Evolutionary conservation across 2,888 invertebrate species (phyloP).

Genomic region (Timema podura): DNA sequence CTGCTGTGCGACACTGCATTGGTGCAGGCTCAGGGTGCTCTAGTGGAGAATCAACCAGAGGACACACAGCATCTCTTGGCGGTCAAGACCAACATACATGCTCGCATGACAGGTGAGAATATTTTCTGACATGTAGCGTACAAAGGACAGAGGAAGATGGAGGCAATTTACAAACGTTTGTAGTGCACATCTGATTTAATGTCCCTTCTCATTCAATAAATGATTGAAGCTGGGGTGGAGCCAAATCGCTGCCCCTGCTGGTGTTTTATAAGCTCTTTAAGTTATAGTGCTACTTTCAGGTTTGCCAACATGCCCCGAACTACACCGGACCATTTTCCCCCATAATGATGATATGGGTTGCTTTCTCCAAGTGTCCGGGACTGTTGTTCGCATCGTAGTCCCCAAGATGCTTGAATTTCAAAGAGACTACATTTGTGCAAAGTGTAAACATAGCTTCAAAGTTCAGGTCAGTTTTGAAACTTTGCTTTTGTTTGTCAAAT

Average conservation of each 20-base stretch:
- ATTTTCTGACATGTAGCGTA: too few species aligned
- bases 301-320: constrained; percentile 64
- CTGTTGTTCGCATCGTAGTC: constrained; percentile 70
- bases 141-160: too few species aligned
- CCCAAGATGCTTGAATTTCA: constrained; percentile 73
- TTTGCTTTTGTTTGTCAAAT: too few species aligned
- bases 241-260: too few species aligned
- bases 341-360: constrained; percentile 65
- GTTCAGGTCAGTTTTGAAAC: constrained; percentile 50
- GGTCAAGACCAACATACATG: constrained; percentile 63
- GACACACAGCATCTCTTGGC: constrained; percentile 42
- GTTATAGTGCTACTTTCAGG: constrained; percentile 43
- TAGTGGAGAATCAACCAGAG: constrained; percentile 48
- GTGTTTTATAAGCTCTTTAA: not conserved
- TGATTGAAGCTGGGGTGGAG: too few species aligned
- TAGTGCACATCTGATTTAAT: too few species aligned
- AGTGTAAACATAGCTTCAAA: constrained; percentile 65
- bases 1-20: constrained; percentile 60
- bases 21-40: constrained; percentile 55
- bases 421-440: constrained; percentile 68
- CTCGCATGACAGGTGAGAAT: constrained; percentile 50
- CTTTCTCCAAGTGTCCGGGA: constrained; percentile 73
- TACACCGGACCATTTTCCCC: constrained; percentile 63
- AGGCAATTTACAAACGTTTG: too few species aligned
- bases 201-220: too few species aligned